These are phyloP conservation scores for Jaculus jaculus DNA, from an alignment of 2,113 vertebrate genomes.

Conservation along the genomic window DNA sequence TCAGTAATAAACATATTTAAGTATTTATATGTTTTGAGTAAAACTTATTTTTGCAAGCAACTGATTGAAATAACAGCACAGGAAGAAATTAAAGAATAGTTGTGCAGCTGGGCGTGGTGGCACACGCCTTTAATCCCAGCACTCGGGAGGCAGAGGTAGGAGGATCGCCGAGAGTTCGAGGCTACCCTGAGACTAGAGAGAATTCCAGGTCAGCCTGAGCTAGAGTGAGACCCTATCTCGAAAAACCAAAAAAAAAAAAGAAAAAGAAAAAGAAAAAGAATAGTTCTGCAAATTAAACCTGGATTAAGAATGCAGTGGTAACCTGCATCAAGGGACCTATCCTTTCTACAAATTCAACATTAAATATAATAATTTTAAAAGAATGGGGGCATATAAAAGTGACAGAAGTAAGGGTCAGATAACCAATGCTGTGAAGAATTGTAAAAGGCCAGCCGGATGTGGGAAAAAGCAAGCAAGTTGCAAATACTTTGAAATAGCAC, in stretches of 20 bases:
- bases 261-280: conserved; percentile 42
- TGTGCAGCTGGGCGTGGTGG: no score
- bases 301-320: neutral
- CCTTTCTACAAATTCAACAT: neutral
- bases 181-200: no score
- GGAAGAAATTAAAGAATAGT: conserved; percentile 24
- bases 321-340: neutral
- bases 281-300: conserved; percentile 6
- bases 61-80: conserved; percentile 19
- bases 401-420: neutral
- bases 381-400: neutral
- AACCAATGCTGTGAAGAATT: conserved; percentile 7
- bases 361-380: conserved; percentile 20
- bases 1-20: conserved; percentile 46
- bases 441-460: no score
- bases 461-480: no score
- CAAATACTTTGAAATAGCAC: neutral
- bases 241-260: no score
- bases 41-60: conserved; percentile 47
- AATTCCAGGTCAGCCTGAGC: no score
- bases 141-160: no score
- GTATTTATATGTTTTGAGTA: conserved; percentile 29
- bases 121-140: no score
- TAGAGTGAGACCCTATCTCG: no score
- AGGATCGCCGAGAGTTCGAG: no score